Base-by-base conservation (phyloP, 2,113 vertebrate genomes). In the Nesospiza acunhae region DNA sequence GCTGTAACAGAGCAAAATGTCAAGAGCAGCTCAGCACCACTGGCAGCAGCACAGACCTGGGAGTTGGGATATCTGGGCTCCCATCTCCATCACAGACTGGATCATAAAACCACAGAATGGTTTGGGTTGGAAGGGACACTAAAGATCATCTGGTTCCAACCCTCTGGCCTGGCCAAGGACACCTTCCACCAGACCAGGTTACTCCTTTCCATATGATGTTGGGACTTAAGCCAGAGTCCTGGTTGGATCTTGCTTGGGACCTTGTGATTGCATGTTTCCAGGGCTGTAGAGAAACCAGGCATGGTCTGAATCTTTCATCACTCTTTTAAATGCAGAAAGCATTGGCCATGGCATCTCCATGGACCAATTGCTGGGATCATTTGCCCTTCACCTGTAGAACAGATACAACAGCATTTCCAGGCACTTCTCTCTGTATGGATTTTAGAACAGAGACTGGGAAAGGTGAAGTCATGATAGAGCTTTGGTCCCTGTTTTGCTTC, bases 51-150 rank as follows among this genome's bases (percentile, higher is more conserved):
- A 1, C 7, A 13, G 66, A 68, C 16, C 37, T 82, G 49, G 70
- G 67, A 42, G 11, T 0, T 3, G 5, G 70, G 58, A 66, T 26
- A 27, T 17, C 2, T 7, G 60, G 84, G 26, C 39, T 89, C 9
- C 60, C 4, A 0, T 7, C 27, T 78, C 53, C 0, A 0, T 37
- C 70, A 58, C 53, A 35, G 20, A 35, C 14, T 63, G 50, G 28
- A 28, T 77, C 49, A n/a, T 77, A 63, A 90, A 90, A 49, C n/a
- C 49, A 56, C 28, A 28, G 79, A 56, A 70, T 28, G 42, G 56
- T 90, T 90, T 90, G 56, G 18, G 33, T 84, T 90, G 80, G 88
- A 90, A 90, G 18, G 35, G 23, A 21, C 35, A 10, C 24, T 33
- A 50, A 37, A 33, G 72, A 70, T 77, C 21, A 21, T 56, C 15